Base-by-base conservation (phyloP, 2,797 vertebrate species). In the Onychomys leucogaster region DNA sequence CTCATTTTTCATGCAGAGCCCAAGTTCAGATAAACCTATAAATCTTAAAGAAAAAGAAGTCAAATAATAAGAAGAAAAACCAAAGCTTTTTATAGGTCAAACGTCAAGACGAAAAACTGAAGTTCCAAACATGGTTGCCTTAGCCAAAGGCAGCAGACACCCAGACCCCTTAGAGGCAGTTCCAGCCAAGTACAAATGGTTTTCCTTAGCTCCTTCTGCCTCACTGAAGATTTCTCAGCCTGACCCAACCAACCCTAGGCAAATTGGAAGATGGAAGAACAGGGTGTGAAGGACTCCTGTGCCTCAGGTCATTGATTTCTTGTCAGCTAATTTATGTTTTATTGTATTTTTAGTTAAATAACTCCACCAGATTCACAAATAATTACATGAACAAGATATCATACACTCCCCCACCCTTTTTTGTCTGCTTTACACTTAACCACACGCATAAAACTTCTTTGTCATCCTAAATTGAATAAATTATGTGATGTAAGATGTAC, bases 11-110 rank as follows among this genome's bases (percentile, higher is more conserved):
- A 96, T 17, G 4, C 91, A 92, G 91, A 94, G 92, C 97, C 67
- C 94, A 95, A 90, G 89, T 96, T 96, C 95, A 97, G 73, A 80
- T 81, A 96, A 96, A 97, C 55, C 95, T 96, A 69, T 95, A 86
- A 82, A 37, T 96, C 90, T 95, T 69, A 93, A 98, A 98, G 89
- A 96, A 89, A 97, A 65, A 37, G 82, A 89, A 65, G 27, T 55
- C 23, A 93, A 69, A 92, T 67, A 61, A 75, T 57, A 87, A 83
- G 82, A 92, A 87, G 67, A 76, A 85, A 93, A 84, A 84, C 41
- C 19, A 57, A 97, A 97, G 37, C 55, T 52, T 80, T 63, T 77
- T 67, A 85, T 34, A 90, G 63, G 37, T 96, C 82, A 95, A 76
- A 81, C 9, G 61, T 91, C 89, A 89, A 89, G 34, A 75, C 87